phyloP scores from a whole-genome alignment of 2,888 invertebrate species.

The Meliscaeva auricollis region DNA sequence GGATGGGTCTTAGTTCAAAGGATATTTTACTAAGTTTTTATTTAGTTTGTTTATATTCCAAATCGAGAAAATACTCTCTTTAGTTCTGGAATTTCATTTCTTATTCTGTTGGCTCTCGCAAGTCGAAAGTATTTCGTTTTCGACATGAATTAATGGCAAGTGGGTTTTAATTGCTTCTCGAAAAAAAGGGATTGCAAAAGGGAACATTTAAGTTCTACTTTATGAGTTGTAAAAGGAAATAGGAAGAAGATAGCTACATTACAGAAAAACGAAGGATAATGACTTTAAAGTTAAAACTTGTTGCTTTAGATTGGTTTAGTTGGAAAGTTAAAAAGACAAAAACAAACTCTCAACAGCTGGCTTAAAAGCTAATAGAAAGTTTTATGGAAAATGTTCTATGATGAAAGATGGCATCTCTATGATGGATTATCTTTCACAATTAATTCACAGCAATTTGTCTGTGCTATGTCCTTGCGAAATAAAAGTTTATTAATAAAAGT shows the following conservation, averaged over 20 bases:
- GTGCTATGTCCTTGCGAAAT: not conserved
- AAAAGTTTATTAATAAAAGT: not conserved
- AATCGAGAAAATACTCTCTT: not conserved
- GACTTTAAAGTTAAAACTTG: slow-evolving; percentile 21
- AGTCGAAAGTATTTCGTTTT: slow-evolving; percentile 28
- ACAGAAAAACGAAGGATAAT: not conserved
- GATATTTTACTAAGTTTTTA: slow-evolving; percentile 1
- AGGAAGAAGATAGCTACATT: not conserved
- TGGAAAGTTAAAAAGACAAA: not conserved
- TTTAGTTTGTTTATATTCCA: not conserved
- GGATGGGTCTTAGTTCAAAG: not conserved
- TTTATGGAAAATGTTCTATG: not conserved
- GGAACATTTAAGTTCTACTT: not conserved
- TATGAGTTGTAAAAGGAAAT: not conserved
- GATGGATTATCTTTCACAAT: slow-evolving; percentile 21
- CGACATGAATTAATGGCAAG: slow-evolving; percentile 38
- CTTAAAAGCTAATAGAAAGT: slow-evolving; percentile 19
- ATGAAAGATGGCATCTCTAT: not conserved
- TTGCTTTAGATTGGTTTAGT: slow-evolving; percentile 6
- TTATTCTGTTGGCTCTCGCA: not conserved
- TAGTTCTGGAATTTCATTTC: not conserved
- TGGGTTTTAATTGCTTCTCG: slow-evolving; percentile 45
- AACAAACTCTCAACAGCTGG: not conserved
- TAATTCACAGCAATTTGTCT: slow-evolving; percentile 20
- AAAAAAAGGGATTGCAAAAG: not conserved